Evolutionary conservation across 2,888 invertebrate genomes (phyloP), one percentile per base, ranked within the genome.

Genomic region (Melanargia galathea): DNA sequence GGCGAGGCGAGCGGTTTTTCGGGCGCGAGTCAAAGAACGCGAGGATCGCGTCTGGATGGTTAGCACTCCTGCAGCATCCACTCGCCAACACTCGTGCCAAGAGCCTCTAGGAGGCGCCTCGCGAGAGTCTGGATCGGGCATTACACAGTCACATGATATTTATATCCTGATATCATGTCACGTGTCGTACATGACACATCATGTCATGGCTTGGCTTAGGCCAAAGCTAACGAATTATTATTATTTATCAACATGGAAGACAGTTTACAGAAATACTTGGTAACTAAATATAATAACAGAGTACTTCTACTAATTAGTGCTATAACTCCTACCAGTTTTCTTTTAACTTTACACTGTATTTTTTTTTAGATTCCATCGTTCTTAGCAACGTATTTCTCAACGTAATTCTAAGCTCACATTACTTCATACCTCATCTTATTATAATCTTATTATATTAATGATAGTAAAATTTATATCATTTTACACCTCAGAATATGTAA

Each of bases 231-330:
- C 18, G 30, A 48, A 48, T n/a, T 30, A 30, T 8, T 2, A 18
- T 43, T 43, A 40, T 8, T 2, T 51, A 51, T 10, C 18, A 33
- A 51, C 16, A 51, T 51, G 51, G 51, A 51, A 51, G 51, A 51
- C 51, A 51, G 30, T 51, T 16, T 51, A 51, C 30, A 51, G 51
- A 51, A 51, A 48, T 48, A 48, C 48, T 48, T n/a, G 18, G 16
- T 10, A 51, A 16, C 4, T 16, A 24, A 51, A 51, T 18, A 51
- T 30, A 51, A 33, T 30, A 18, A 30, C 7, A 8, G 33, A n/a
- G 13, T 49, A 49, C 16, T 26, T 10, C 30, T 51, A 30, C 1
- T 18, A 43, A 43, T 16, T 43, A 18, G 16, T 40, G 7, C 6
- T 40, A n/a, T 43, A 16, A 8, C 16, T 18, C 8, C 18, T 16